Percentiles rank a stretch among this genome's conserved stretches.
These are phyloP conservation scores for Neodontobutis hainanensis DNA, from an alignment of 2,113 vertebrate genomes.

Conservation along the genomic window DNA sequence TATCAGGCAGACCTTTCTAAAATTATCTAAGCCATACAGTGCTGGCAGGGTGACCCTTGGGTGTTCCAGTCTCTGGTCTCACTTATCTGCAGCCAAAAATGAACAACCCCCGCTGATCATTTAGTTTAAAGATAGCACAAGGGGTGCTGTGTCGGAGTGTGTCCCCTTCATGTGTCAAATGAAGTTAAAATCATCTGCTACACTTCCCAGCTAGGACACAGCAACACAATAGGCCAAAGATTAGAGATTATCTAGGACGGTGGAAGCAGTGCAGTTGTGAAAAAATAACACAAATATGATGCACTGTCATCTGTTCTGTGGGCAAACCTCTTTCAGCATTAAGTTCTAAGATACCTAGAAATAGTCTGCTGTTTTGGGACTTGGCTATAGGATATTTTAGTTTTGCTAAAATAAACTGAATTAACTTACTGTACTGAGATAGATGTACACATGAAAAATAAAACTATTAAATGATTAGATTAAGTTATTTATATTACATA, in stretches of 20 bases:
- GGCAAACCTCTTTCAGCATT: conserved; percentile 16
- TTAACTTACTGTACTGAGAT: too few species aligned
- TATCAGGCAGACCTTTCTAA: conserved; percentile 12
- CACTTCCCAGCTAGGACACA: conserved; percentile 55
- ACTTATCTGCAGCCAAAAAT: conserved; percentile 68
- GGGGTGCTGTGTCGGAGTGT: conserved; percentile 12
- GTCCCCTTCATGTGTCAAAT: conserved; percentile 7
- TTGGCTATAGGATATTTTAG: too few species aligned
- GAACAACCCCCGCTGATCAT: conserved; percentile 51
- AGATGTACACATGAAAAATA: background rate
- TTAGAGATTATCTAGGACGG: conserved; percentile 53
- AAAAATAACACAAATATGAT: conserved; percentile 24
- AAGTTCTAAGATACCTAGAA: background rate
- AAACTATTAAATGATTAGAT: background rate
- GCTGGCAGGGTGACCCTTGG: conserved; percentile 34
- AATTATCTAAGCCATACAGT: conserved; percentile 25
- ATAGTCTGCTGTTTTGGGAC: too few species aligned
- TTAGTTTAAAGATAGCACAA: conserved; percentile 71
- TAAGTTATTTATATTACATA: background rate
- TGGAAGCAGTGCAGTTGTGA: conserved; percentile 12
- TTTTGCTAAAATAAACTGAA: too few species aligned
- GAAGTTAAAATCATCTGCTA: conserved; percentile 46
- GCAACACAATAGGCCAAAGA: conserved; percentile 22
- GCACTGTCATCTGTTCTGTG: conserved; percentile 26
- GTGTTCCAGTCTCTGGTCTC: conserved; percentile 38